phyloP scores from a whole-genome alignment of 2,797 vertebrate species.

The Anolis apletophallus region DNA sequence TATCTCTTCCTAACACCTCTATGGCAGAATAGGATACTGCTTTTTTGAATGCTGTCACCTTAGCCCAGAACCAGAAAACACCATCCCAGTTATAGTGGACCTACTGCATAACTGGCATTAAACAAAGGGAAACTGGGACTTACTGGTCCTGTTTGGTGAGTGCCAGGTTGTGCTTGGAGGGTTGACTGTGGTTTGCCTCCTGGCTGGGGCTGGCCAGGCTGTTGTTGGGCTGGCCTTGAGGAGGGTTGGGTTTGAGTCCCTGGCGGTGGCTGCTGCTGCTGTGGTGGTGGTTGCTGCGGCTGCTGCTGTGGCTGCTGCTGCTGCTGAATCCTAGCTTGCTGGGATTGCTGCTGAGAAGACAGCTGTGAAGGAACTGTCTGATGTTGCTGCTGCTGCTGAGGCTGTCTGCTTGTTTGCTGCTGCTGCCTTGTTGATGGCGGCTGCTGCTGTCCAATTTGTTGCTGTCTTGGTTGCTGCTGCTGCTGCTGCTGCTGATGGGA shows the following conservation, averaged over 20 bases:
- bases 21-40: background rate
- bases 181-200: constrained; percentile 73
- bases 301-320: constrained; percentile 53
- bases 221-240: constrained; percentile 73
- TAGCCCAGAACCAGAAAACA: background rate
- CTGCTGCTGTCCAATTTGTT: constrained; percentile 77
- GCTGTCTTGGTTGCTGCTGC: constrained; percentile 83
- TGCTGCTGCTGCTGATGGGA: constrained; percentile 72
- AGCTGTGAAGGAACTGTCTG: constrained; percentile 55
- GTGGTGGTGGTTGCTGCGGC: background rate
- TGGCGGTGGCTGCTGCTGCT: constrained; percentile 47
- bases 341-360: constrained; percentile 43
- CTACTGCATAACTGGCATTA: background rate
- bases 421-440: constrained; percentile 65
- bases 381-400: constrained; percentile 57
- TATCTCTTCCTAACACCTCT: background rate
- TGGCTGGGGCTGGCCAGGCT: constrained; percentile 80
- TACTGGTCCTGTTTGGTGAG: constrained; percentile 81
- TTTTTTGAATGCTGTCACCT: background rate
- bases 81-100: background rate
- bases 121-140: constrained; percentile 58
- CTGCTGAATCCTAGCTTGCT: constrained; percentile 41
- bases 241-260: constrained; percentile 54
- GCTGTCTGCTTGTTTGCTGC: constrained; percentile 72
- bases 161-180: constrained; percentile 68